Evolutionary conservation across 2,888 invertebrate genomes (phyloP).

Genomic region (Himalopsyche kuldschensis): DNA sequence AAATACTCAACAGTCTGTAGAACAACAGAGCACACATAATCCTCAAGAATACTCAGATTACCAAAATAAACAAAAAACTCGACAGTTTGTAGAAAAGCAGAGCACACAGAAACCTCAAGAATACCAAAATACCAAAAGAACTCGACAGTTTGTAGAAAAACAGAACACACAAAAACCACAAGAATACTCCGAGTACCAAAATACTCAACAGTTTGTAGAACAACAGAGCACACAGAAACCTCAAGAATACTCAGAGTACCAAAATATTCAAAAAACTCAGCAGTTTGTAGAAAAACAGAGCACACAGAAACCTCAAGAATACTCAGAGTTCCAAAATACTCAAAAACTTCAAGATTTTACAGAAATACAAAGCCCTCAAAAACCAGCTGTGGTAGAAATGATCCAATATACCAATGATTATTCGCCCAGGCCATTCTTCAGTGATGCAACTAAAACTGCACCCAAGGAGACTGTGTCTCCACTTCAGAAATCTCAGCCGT

Average conservation of each 20-base stretch:
- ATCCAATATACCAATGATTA: constrained; percentile 2
- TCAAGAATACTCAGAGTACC: not conserved
- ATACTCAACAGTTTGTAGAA: not conserved
- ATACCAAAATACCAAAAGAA: not conserved
- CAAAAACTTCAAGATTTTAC: not conserved
- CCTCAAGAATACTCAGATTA: not conserved
- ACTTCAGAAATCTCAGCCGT: constrained; percentile 41
- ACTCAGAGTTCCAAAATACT: not conserved
- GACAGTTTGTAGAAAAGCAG: constrained; percentile 7
- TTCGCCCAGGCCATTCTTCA: constrained; percentile 20
- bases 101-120: constrained; percentile 7
- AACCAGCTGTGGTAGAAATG: not conserved
- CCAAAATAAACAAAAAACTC: not conserved
- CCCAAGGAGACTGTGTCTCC: constrained; percentile 2
- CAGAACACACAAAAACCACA: not conserved
- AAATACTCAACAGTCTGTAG: not conserved
- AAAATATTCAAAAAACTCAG: not conserved
- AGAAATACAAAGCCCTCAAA: not conserved
- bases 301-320: not conserved
- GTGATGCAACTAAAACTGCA: not conserved
- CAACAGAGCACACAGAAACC: not conserved
- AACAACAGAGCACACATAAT: not conserved
- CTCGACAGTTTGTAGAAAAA: not conserved
- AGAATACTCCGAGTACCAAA: constrained; percentile 17
- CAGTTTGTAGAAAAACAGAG: not conserved